Base-by-base conservation (phyloP, 2,113 vertebrate species). In the Corvus hawaiiensis region DNA sequence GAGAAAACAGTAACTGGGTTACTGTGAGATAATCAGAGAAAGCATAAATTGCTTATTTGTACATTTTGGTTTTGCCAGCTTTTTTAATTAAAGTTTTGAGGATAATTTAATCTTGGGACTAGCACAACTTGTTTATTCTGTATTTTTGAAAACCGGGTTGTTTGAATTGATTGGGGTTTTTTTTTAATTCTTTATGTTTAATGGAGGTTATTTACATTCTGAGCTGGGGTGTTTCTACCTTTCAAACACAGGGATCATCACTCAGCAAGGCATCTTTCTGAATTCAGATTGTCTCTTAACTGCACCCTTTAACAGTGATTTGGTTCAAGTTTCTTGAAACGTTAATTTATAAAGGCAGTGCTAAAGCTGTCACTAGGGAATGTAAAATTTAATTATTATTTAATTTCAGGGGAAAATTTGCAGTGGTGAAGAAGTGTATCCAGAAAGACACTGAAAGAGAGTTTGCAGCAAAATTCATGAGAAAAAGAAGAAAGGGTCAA, bases 401-500 rank as follows among this genome's bases (percentile, higher is more conserved):
- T 90, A 7, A 86, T 97, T 97, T 84, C 93, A 99, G 99, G 97
- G 99, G 99, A 15, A 99, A 99, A 96, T 99, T 99, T 98, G 99
- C 99, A 21, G 99, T 99, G 86, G 99, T 99, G 64, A 99, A 98
- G 95, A 99, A 99, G 91, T 99, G 99, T 93, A 97, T 99, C 30
- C 98, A 99, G 96, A 99, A 99, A 95, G 98, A 98, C 10, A 99
- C 99, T 2, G 98, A 98, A 75, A 98, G 95, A 97, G 99, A 99
- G 95, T 99, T 98, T 69, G 99, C 99, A 37, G 99, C 99, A 85
- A 99, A 99, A 96, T 99, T 99, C 96, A 98, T 99, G 98, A 98
- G 99, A 90, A 99, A 99, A 97, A 98, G 99, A 79, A 98, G 99
- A 96, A 99, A 99, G 97, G 99, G 99, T 63, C 98, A 98, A 97